These are phyloP conservation scores for Pegea sp. DNA, from an alignment of 23 tunicate genomes.

Conservation along the genomic window DNA sequence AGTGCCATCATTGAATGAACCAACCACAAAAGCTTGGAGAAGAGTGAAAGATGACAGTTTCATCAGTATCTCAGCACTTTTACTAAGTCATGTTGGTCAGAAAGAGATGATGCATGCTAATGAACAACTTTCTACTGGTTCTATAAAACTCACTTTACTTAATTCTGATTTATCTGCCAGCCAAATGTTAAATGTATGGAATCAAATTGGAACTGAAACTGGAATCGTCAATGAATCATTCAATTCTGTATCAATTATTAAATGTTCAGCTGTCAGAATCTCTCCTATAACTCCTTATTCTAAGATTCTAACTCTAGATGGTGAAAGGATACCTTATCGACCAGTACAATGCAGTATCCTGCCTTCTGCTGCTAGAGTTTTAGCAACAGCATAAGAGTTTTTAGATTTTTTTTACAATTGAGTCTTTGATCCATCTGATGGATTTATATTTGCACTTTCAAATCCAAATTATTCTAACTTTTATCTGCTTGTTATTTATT, in stretches of 20 bases:
- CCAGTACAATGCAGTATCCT: conserved; percentile 56
- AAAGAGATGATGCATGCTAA: conserved; percentile 2
- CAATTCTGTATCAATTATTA: conserved; percentile 7
- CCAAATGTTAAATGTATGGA: conserved; percentile 28
- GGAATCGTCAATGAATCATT: conserved; percentile 12
- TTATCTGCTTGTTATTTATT: background rate
- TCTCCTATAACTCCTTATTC: conserved; percentile 46
- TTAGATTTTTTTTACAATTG: background rate
- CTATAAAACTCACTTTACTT: conserved; percentile 7
- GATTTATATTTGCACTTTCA: background rate
- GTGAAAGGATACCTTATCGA: conserved; percentile 49
- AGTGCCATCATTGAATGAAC: too few species aligned
- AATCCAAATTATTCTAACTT: background rate
- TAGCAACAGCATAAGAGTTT: conserved; percentile 1
- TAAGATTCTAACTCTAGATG: conserved; percentile 36
- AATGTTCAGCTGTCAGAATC: conserved; percentile 59
- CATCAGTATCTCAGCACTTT: background rate
- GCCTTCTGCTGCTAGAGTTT: conserved; percentile 33
- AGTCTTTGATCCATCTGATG: background rate
- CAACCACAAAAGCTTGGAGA: too few species aligned
- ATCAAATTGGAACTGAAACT: conserved; percentile 22
- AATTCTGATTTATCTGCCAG: conserved; percentile 8
- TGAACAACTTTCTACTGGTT: conserved; percentile 18
- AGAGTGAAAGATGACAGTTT: background rate
- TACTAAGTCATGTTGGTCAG: background rate